A percentile compares a stretch with the other conserved stretches of the same genome.
Conservation (phyloP, 2,113 vertebrate genomes). For the Tricholaema leucomelas region DNA sequence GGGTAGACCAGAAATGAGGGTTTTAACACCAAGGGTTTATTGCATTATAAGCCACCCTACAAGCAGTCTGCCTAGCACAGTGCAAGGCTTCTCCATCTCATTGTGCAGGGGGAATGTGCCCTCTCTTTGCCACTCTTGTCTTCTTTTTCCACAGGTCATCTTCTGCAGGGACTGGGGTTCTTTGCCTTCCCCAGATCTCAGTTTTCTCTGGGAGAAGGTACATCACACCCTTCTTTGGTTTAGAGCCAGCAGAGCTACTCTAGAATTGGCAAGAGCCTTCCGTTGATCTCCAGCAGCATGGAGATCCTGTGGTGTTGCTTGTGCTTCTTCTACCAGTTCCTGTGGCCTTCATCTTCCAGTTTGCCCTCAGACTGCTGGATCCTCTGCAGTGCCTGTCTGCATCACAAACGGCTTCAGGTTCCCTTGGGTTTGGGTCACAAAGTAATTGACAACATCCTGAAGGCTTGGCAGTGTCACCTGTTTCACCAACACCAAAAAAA, state of each 20-base stretch:
- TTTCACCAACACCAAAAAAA: neutral
- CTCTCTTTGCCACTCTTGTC: neutral
- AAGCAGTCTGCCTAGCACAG: too few relatives aligned
- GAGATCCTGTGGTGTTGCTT: neutral
- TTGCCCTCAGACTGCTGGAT: neutral
- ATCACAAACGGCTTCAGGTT: slow-evolving; percentile 61
- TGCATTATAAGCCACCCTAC: neutral
- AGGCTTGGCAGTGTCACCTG: slow-evolving; percentile 70
- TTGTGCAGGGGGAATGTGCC: neutral
- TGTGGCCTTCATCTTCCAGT: neutral
- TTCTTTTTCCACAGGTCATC: neutral
- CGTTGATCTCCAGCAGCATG: neutral
- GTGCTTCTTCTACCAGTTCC: neutral
- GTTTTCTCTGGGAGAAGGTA: neutral
- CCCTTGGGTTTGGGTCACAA: slow-evolving; percentile 68
- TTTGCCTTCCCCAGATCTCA: neutral
- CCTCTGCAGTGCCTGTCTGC: neutral
- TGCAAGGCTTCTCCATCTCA: neutral
- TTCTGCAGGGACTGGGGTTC: neutral
- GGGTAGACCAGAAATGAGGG: neutral
- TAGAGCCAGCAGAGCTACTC: neutral
- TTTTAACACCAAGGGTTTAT: neutral
- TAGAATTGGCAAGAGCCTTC: neutral
- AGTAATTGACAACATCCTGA: slow-evolving; percentile 71
- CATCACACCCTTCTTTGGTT: neutral